Conservation (phyloP, 2,113 vertebrate species). For the Gracilinanus agilis region DNA sequence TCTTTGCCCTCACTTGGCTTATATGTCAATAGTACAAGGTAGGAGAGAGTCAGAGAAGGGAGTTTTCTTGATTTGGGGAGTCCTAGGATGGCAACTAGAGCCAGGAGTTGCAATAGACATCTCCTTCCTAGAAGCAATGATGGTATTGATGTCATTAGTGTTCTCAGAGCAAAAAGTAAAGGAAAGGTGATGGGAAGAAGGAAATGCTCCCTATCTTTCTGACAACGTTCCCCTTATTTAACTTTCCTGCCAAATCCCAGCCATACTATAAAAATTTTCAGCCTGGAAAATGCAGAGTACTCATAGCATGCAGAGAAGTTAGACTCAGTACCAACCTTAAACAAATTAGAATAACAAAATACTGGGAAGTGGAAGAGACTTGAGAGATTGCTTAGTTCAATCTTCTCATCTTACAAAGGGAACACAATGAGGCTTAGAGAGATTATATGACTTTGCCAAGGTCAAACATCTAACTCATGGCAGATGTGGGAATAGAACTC, state of each 20-base stretch:
- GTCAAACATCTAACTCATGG: conserved; percentile 15
- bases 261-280: conserved; percentile 35
- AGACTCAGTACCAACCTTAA: conserved; percentile 30
- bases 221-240: conserved; percentile 35
- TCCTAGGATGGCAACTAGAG: neutral
- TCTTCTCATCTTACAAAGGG: conserved; percentile 34
- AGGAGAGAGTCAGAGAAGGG: neutral
- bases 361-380: neutral
- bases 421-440: neutral
- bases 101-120: neutral
- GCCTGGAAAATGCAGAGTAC: neutral
- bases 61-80: neutral
- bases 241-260: conserved; percentile 24
- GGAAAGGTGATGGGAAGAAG: neutral
- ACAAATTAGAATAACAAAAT: neutral
- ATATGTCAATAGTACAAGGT: neutral
- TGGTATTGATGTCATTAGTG: neutral
- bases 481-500: conserved; percentile 18
- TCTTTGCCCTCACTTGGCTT: neutral
- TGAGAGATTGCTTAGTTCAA: neutral
- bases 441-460: conserved; percentile 23
- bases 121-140: neutral
- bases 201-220: neutral
- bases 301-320: neutral
- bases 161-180: neutral